Evolutionary conservation across 1,140 invertebrate genomes (phyloP), one percentile per base, ranked within the genome.

Genomic region (Whitmania pigra): DNA sequence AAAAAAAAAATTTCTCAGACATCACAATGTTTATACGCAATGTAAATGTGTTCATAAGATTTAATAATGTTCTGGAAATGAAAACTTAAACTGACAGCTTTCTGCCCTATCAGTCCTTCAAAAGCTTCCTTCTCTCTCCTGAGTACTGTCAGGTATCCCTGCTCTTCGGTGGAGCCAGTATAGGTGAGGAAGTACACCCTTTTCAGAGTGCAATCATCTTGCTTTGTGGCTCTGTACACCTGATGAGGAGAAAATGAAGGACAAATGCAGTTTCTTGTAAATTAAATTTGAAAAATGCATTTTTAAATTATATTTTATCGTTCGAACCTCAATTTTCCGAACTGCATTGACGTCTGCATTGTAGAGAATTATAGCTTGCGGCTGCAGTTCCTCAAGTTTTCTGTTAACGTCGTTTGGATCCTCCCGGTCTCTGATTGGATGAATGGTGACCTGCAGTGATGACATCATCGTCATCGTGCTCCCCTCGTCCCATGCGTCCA

Each of bases 91-190:
- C 85, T 86, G 84, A 93, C 91, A 78, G 89, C 88, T 85, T 97
- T 97, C 29, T 92, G 88, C 67, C 72, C 76, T 69, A 82, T 96
- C 6, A 98, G 85, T 75, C 86, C 85, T 80, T 97, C 93, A 84
- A 98, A 97, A 0, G 94, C 90, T 79, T 92, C 87, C 81, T 97
- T 97, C 82, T 98, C 95, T 74, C 88, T 86, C 73, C 91, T 85
- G 63, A 98, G 83, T 7, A 89, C 87, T 2, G 92, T 96, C 20
- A 98, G 83, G 82, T 96, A 97, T 4, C 57, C 29, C 57, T 63
- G 57, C 89, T 87, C 85, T 84, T 98, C 95, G 0, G 93, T 90
- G 25, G 93, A 95, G 31, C 89, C 89, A 17, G 88, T 87, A 79
- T 94, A 93, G 67, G 94, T 87, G 29, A 96, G 79, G 77, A 95